Evolutionary conservation across 2,888 invertebrate species (phyloP), one percentile per base, ranked within the genome.

Genomic region (Ypsolopha scabrella): DNA sequence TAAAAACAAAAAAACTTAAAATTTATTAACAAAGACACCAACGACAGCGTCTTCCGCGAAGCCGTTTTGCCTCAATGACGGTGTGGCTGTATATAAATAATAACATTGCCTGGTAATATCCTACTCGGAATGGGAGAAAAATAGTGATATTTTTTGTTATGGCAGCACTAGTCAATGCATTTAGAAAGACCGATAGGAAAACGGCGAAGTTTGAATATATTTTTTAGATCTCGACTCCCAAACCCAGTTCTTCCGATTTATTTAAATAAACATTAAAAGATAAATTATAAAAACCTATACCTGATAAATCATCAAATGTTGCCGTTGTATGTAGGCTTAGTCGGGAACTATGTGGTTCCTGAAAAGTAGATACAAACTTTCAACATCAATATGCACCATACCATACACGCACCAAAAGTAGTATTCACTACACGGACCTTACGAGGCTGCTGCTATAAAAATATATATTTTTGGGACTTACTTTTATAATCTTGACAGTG

Each of bases 1-100:
- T 62, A 62, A 72, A 74, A 78, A 69, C 75, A 80, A 77, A 69
- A 79, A 76, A 80, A 82, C 77, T 78, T 72, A 79, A 82, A 83
- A 80, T 70, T 72, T 63, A 62, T 67, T 73, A 72, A 80, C 75
- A 78, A 80, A 77, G 75, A 77, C 68, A 50, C 53, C 68, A 61
- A 64, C 74, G 67, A 68, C 59, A 68, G 79, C 75, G 78, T 79
- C 79, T 72, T 79, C 77, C 76, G 73, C 71, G 75, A 74, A 53
- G 57, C 52, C 57, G 55, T 54, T 55, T 54, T 55, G 57, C 48
- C 48, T 48, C 51, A 46, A 45, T 46, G 47, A 36, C 38, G 35
- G 41, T 53, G 51, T 53, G 50, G 53, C 48, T 4, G 24, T 24
- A 4, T 24, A 4, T 24, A 24, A 24, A 24, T 24, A 24, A 24